Percentiles rank a stretch among this genome's conserved stretches.
phyloP scores from a whole-genome alignment of 2,113 vertebrate species.

The Pholis gunnellus region DNA sequence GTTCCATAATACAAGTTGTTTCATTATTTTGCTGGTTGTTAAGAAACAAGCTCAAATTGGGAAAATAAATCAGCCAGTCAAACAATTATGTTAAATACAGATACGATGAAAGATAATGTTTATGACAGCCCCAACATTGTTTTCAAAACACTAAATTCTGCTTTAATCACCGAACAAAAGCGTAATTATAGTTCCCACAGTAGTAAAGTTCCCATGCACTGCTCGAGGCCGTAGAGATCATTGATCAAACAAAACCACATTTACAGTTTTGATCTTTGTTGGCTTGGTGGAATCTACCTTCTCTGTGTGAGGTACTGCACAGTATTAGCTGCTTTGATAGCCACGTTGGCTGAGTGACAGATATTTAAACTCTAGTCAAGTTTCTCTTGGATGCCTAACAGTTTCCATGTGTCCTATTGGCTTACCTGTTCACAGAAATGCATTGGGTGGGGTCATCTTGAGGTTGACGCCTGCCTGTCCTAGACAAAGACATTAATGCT shows the following conservation, averaged over 20 bases:
- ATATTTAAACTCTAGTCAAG: constrained; percentile 24
- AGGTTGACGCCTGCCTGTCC: constrained; percentile 36
- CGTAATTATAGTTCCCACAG: constrained; percentile 18
- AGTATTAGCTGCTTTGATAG: constrained; percentile 18
- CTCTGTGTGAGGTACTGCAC: constrained; percentile 19
- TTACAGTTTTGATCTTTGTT: constrained; percentile 9
- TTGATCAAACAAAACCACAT: constrained; percentile 14
- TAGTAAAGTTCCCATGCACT: constrained; percentile 16
- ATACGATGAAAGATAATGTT: not conserved
- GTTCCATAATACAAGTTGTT: not conserved
- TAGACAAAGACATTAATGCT: constrained; percentile 50
- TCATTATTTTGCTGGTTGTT: not conserved
- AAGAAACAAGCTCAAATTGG: not conserved
- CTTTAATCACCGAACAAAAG: constrained; percentile 36
- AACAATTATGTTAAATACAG: not conserved
- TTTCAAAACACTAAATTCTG: constrained; percentile 7
- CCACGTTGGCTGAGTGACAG: constrained; percentile 41
- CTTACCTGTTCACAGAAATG: constrained; percentile 64
- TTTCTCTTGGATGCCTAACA: constrained; percentile 37
- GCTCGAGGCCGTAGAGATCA: not conserved
- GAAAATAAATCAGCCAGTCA: not conserved
- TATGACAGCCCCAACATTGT: not conserved
- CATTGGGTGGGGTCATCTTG: constrained; percentile 45
- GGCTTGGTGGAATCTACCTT: constrained; percentile 24
- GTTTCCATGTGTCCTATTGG: constrained; percentile 52